These are phyloP conservation scores for Ennomos erosarius DNA, from an alignment of 2,888 invertebrate species.

Conservation along the genomic window DNA sequence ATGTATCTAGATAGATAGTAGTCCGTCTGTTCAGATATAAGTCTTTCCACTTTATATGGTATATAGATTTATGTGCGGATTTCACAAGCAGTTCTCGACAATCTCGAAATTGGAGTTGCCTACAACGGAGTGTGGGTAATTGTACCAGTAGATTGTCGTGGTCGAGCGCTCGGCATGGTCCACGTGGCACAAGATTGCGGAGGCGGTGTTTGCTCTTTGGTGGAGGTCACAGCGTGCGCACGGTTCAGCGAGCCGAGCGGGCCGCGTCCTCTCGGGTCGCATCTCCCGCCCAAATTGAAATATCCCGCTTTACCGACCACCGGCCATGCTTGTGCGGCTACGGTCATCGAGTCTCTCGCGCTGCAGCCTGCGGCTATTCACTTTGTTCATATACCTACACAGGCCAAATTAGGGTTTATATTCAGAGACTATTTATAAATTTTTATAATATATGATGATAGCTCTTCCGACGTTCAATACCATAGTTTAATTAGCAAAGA, in stretches of 20 bases:
- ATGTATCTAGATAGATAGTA: too few relatives aligned
- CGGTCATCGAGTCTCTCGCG: slow-evolving; percentile 24
- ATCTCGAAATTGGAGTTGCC: slow-evolving; percentile 21
- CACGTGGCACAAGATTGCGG: slow-evolving; percentile 83
- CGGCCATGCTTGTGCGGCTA: slow-evolving; percentile 38
- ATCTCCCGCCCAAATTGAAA: slow-evolving; percentile 84
- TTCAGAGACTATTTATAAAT: not conserved
- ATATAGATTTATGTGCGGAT: too few relatives aligned
- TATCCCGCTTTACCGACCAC: slow-evolving; percentile 62
- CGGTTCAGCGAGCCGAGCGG: slow-evolving; percentile 82
- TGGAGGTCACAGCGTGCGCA: slow-evolving; percentile 77
- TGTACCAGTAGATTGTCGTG: slow-evolving; percentile 76
- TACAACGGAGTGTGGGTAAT: slow-evolving; percentile 65
- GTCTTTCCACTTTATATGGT: too few relatives aligned
- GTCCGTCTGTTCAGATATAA: too few relatives aligned
- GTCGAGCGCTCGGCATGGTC: slow-evolving; percentile 79
- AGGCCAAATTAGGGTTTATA: too few relatives aligned
- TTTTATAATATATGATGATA: not conserved
- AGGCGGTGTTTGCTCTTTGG: slow-evolving; percentile 85
- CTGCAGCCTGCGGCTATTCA: slow-evolving; percentile 35
- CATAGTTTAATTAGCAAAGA: not conserved
- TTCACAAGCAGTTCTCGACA: too few relatives aligned
- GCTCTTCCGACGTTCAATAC: not conserved
- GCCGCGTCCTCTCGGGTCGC: slow-evolving; percentile 80
- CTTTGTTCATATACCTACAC: slow-evolving; percentile 50